Evolutionary conservation across 2,113 vertebrate species (phyloP).

Genomic region (Rhinoptilus africanus): DNA sequence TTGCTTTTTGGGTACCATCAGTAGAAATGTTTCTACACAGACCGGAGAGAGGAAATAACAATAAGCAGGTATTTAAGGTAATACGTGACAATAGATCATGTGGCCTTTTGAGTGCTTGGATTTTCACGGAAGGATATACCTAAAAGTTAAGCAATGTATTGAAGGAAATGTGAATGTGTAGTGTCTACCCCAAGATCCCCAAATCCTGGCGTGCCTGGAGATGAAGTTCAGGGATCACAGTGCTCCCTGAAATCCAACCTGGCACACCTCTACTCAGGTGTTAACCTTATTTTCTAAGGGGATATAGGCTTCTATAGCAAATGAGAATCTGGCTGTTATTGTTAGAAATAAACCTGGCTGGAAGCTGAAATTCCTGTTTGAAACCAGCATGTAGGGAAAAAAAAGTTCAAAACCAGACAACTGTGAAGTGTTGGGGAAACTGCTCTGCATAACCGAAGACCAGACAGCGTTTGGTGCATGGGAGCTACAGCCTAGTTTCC

Average conservation of each 20-base stretch:
- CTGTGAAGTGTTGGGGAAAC: background rate
- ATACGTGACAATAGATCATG: background rate
- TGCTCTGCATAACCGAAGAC: background rate
- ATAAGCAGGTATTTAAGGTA: background rate
- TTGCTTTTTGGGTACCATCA: background rate
- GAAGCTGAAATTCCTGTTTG: background rate
- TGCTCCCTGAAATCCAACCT: background rate
- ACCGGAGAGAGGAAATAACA: background rate
- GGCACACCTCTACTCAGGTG: background rate
- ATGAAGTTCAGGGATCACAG: background rate
- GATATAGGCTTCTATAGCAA: background rate
- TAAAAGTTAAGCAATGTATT: background rate
- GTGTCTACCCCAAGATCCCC: background rate
- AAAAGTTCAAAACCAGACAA: background rate
- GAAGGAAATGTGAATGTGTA: background rate
- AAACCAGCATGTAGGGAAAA: background rate
- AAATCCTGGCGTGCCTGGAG: background rate
- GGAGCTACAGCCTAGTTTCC: background rate
- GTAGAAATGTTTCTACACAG: background rate
- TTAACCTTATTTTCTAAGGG: background rate
- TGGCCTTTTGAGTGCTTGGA: background rate
- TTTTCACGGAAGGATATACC: background rate
- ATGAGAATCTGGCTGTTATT: background rate
- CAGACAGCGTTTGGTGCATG: background rate
- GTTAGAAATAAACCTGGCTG: background rate